Percentiles rank a stretch among this genome's conserved stretches.
Evolutionary conservation across 2,888 invertebrate genomes (phyloP).

Genomic region (Anodontia alba): DNA sequence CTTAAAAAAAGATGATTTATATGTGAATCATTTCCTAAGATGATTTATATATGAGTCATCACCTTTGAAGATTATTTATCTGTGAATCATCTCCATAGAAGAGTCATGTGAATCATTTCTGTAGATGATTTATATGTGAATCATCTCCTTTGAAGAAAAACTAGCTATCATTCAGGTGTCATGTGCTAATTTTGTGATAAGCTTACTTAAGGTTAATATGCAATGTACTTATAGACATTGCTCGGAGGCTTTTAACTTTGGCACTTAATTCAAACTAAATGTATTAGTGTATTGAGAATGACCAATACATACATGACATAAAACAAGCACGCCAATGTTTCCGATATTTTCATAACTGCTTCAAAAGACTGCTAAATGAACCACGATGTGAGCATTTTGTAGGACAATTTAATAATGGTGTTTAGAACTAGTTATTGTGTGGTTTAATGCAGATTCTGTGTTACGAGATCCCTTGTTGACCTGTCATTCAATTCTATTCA

Average conservation of each 20-base stretch:
- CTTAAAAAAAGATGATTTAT: no score
- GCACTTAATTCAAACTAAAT: background rate
- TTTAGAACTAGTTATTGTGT: constrained; percentile 40
- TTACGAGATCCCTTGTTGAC: constrained; percentile 44
- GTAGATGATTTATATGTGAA: no score
- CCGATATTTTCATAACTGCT: constrained; percentile 4
- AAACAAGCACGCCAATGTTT: background rate
- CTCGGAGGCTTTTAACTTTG: background rate
- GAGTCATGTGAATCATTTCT: no score
- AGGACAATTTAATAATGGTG: constrained; percentile 52
- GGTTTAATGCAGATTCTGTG: constrained; percentile 60
- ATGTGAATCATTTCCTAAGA: no score
- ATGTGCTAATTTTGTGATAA: no score
- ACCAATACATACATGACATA: constrained; percentile 4
- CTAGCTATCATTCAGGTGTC: no score
- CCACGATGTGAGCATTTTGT: background rate
- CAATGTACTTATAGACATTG: background rate
- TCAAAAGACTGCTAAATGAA: constrained; percentile 12
- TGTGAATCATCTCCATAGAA: no score
- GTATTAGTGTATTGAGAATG: constrained; percentile 2
- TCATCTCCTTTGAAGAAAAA: no score
- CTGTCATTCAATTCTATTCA: constrained; percentile 21
- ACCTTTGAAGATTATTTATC: no score
- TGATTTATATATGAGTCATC: no score
- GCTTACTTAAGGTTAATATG: no score